These are phyloP conservation scores for Agriopis aurantiaria DNA, from an alignment of 2,888 invertebrate genomes.

Conservation along the genomic window DNA sequence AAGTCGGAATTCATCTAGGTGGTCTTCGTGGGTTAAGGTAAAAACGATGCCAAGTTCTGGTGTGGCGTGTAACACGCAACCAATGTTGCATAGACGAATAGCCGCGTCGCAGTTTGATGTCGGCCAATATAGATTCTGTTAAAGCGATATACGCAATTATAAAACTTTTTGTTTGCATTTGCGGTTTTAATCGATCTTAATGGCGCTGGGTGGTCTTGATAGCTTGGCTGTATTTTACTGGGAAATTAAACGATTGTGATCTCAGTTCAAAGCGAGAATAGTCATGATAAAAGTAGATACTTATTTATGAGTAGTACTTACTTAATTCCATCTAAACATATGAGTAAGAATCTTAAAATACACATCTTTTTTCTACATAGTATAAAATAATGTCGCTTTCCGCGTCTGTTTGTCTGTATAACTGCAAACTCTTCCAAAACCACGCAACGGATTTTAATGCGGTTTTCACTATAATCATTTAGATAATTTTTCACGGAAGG, in stretches of 20 bases:
- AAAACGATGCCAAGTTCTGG: conserved; percentile 39
- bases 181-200: conserved; percentile 47
- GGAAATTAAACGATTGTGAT: conserved; percentile 32
- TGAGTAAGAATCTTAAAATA: too few relatives aligned
- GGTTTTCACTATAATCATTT: too few relatives aligned
- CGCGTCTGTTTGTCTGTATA: too few relatives aligned
- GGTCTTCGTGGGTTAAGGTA: conserved; percentile 37
- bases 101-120: conserved; percentile 70
- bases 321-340: too few relatives aligned
- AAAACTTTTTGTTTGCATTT: conserved; percentile 53
- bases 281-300: neutral
- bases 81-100: conserved; percentile 72
- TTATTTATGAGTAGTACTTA: neutral
- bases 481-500: too few relatives aligned
- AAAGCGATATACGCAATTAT: conserved; percentile 68
- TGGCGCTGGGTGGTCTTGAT: conserved; percentile 37
- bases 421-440: too few relatives aligned
- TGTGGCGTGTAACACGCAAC: conserved; percentile 78
- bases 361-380: too few relatives aligned
- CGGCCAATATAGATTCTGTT: conserved; percentile 71
- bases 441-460: too few relatives aligned
- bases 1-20: conserved; percentile 31
- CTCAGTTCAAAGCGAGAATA: conserved; percentile 17
- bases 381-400: too few relatives aligned
- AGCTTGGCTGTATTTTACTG: conserved; percentile 14